Percentiles rank a stretch among this genome's conserved stretches.
Conservation (phyloP, 1,140 invertebrate genomes). For the Nylanderia fulva region DNA sequence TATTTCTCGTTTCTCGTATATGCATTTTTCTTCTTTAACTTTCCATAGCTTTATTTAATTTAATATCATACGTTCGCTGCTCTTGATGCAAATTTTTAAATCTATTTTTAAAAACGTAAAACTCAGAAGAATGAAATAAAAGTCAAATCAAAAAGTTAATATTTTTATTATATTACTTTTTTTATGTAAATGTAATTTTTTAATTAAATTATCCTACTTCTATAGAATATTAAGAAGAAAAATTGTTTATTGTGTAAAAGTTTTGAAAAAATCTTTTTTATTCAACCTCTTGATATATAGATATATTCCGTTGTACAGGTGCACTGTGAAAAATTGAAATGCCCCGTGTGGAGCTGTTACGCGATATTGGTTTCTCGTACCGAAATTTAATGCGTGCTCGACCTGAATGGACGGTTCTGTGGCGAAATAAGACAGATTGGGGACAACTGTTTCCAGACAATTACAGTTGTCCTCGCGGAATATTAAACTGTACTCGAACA, state of each 20-base stretch:
- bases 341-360: conserved; percentile 20
- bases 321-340: conserved; percentile 51
- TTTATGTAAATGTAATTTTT: conserved; percentile 13
- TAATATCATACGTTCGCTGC: too few relatives aligned
- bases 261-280: not conserved
- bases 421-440: conserved; percentile 59
- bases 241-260: not conserved
- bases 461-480: conserved; percentile 17
- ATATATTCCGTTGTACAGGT: conserved; percentile 6
- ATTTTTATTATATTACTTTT: not conserved
- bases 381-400: conserved; percentile 45
- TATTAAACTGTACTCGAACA: conserved; percentile 25
- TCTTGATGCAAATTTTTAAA: not conserved
- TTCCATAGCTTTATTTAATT: too few relatives aligned
- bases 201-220: not conserved
- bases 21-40: not conserved
- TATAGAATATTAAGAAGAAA: not conserved
- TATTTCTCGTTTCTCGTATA: not conserved
- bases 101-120: not conserved
- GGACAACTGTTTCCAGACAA: conserved; percentile 39
- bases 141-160: not conserved
- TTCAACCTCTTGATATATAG: not conserved
- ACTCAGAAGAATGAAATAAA: not conserved
- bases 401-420: conserved; percentile 28
- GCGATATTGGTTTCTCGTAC: conserved; percentile 49